A percentile compares a stretch with the other conserved stretches of the same genome.
Conservation (phyloP, 2,888 invertebrate species). For the Amiota communis region DNA sequence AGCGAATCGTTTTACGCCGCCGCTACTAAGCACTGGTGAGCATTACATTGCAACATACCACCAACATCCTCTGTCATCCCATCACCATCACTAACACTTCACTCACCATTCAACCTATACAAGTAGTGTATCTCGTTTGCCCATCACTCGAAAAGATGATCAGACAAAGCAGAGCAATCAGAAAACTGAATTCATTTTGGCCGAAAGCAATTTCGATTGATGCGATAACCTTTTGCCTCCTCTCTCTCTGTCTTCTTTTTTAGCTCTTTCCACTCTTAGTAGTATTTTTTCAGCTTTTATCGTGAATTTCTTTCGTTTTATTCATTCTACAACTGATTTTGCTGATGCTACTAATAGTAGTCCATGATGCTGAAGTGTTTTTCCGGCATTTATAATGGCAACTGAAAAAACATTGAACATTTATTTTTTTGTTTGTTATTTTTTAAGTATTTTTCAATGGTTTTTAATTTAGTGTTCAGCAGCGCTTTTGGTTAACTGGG, state of each 20-base stretch:
- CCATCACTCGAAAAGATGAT: too few relatives aligned
- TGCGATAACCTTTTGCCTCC: slow-evolving; percentile 18
- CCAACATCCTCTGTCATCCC: not conserved
- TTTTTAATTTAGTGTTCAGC: slow-evolving; percentile 25
- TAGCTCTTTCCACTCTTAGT: not conserved
- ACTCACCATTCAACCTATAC: too few relatives aligned
- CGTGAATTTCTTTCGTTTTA: slow-evolving; percentile 2
- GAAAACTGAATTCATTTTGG: slow-evolving; percentile 22
- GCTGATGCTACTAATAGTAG: too few relatives aligned
- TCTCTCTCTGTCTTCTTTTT: not conserved
- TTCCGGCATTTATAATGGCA: slow-evolving; percentile 3
- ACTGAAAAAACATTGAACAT: slow-evolving; percentile 17
- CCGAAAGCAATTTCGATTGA: slow-evolving; percentile 29
- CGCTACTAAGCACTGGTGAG: not conserved
- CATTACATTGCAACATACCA: not conserved
- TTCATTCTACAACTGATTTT: not conserved
- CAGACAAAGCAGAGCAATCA: slow-evolving; percentile 10
- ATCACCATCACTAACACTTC: not conserved
- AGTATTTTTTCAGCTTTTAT: not conserved
- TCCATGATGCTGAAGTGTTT: slow-evolving; percentile 1
- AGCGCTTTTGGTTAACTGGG: slow-evolving; percentile 9
- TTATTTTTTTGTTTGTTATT: not conserved
- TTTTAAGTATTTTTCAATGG: slow-evolving; percentile 26
- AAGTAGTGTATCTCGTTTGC: too few relatives aligned
- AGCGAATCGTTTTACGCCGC: slow-evolving; percentile 13